These are phyloP conservation scores for Carcinoscorpius rotundicauda DNA, from an alignment of 1,140 invertebrate genomes.

Conservation along the genomic window DNA sequence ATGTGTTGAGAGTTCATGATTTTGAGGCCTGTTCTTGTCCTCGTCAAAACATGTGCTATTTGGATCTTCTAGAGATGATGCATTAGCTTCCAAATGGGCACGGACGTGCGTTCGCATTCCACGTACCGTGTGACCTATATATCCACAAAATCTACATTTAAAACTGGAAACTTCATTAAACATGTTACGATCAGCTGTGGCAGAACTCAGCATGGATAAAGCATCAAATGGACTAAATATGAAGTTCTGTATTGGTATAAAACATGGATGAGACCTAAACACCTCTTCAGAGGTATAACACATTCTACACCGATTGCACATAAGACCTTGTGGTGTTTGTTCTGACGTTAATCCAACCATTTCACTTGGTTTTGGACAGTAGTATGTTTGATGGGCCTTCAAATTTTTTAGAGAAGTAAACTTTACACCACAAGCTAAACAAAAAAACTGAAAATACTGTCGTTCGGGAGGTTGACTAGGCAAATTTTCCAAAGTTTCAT, in stretches of 20 bases:
- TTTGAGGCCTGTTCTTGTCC: conserved; percentile 41
- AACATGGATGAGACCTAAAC: conserved; percentile 35
- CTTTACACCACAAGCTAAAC: conserved; percentile 84
- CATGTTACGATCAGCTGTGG: too few species aligned
- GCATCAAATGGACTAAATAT: too few species aligned
- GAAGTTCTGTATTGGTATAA: conserved; percentile 5
- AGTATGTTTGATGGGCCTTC: conserved; percentile 84
- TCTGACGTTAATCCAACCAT: too few species aligned
- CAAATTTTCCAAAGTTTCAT: background rate
- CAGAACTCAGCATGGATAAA: too few species aligned
- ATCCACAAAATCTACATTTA: conserved; percentile 85
- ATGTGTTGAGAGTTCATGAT: too few species aligned
- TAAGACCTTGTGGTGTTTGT: conserved; percentile 18
- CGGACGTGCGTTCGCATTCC: conserved; percentile 95
- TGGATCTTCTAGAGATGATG: conserved; percentile 66
- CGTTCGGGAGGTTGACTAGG: background rate
- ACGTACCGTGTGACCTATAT: conserved; percentile 87
- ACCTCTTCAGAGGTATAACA: conserved; percentile 32
- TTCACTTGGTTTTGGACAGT: conserved; percentile 59
- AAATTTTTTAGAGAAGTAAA: conserved; percentile 87
- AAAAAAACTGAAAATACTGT: conserved; percentile 47
- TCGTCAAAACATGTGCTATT: conserved; percentile 81
- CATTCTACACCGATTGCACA: conserved; percentile 34
- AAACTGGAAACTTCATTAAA: conserved; percentile 37
- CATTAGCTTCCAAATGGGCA: conserved; percentile 83